A percentile compares a stretch with the other conserved stretches of the same genome.
These are phyloP conservation scores for Ammospiza nelsoni DNA, from an alignment of 2,113 vertebrate genomes.

Conservation along the genomic window DNA sequence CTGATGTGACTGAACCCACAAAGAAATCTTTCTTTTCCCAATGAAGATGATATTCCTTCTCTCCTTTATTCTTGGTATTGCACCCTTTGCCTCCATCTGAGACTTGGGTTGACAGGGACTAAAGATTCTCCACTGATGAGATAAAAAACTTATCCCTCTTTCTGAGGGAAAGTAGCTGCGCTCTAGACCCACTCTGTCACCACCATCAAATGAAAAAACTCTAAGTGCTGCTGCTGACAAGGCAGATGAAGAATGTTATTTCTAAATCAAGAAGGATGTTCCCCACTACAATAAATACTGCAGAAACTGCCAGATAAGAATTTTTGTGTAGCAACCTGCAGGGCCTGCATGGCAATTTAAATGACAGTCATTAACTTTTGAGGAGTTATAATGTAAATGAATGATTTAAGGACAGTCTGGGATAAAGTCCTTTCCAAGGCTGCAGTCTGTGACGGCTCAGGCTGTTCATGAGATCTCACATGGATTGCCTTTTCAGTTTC, in stretches of 20 bases:
- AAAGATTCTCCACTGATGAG: rapidly evolving
- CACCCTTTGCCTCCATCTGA: not conserved
- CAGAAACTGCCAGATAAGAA: not conserved
- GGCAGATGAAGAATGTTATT: not conserved
- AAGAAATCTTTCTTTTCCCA: not conserved
- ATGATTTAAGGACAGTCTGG: not conserved
- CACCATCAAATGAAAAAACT: not conserved
- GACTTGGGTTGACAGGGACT: not conserved
- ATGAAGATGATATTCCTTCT: not conserved
- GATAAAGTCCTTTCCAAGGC: not conserved
- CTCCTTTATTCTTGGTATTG: not conserved
- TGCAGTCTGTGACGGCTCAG: not conserved
- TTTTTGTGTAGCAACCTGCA: not conserved
- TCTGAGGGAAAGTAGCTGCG: not conserved
- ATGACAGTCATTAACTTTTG: not conserved
- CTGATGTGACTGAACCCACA: not conserved
- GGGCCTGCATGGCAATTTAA: not conserved
- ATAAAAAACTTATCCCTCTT: not conserved
- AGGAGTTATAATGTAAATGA: not conserved
- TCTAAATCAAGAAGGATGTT: not conserved
- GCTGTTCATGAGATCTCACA: not conserved
- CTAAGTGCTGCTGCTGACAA: not conserved
- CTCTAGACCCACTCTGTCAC: not conserved
- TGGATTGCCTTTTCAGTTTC: not conserved
- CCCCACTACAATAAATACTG: not conserved